Base-by-base conservation (phyloP, 2,888 invertebrate genomes). In the Epinotia nisella region DNA sequence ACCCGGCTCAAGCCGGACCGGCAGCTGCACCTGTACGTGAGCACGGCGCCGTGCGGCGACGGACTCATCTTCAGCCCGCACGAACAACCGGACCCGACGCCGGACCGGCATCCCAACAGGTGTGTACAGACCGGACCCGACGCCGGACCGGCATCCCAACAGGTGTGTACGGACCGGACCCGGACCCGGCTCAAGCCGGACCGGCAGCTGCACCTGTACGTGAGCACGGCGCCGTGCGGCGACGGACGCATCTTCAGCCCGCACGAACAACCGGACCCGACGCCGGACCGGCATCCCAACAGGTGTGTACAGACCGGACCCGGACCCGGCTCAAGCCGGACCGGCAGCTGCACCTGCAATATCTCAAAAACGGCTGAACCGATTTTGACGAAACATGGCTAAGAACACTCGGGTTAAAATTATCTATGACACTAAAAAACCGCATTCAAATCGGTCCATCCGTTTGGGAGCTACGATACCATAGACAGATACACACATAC, bases 41-140 rank as follows among this genome's bases (percentile, higher is more conserved):
- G 98, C 93, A 98, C 99, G 39, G 98, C 99, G 56, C 99, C 99
- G 3, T 99, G 99, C 93, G 99, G 99, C 5, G 99, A 99, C 93
- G 98, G 98, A 4, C 94, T 97, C 82, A 98, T 99, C 83, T 98
- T 98, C 95, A 97, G 97, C 79, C 98, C 97, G 56, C 98, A 97
- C 91, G 98, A 98, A 92, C 95, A 95, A 80, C 94, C 95, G 74
- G 91, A 95, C 76, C 76, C 84, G 1, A 89, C 89, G 76, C 91
- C 91, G 0, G 97, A 96, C 86, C 94, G 95, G 70, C 97, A 97
- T 85, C 97, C 97, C 0, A 97, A 97, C 87, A 92, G 96, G 67
- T 41, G 35, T 3, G 35, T 35, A 9, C 9, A 35, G 35, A 35
- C 35, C 21, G 21, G 21, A 24, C 21, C 1, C 2, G 21, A 24